Base-by-base conservation (phyloP, 2,797 vertebrate genomes). In the Paratrypauchen microcephalus region DNA sequence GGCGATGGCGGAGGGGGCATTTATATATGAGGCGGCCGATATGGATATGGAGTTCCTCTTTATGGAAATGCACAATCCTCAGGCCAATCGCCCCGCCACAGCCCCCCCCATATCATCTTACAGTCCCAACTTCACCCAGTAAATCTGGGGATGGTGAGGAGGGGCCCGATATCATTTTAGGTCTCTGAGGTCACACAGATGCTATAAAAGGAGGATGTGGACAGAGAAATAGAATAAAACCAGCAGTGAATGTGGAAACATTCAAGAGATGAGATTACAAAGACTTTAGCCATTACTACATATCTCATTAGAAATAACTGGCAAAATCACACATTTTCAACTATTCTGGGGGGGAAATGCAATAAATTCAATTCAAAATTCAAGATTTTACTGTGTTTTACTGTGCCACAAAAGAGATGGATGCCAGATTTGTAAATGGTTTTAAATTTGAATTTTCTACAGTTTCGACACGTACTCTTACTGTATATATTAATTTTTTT, bases 1-100 rank as follows among this genome's bases (percentile, higher is more conserved):
- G 64, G 70, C 70, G 80, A 69, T 69, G 72, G 26, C 69, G 18
- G 7, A 8, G 71, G 79, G 68, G 59, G 56, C 21, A 71, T 73
- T 15, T 91, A 87, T 94, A 92, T 91, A 88, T 0, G 69, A 77
- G 73, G 54, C 48, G 24, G 78, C 70, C 48, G 71, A 84, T 71
- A 76, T 82, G 81, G 79, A 76, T 73, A 79, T 77, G 82, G 82
- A 79, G 79, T 76, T 78, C 85, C 92, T 93, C 73, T 90, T 92
- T 94, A 94, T 90, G 92, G 92, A 91, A 91, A 84, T 86, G 77
- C 75, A 83, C 72, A 75, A 85, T 87, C 80, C 80, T 88, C 75
- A 88, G 89, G 82, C 92, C 92, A 92, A 93, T 91, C 74, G 81
- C 77, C 80, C 83, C 6, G 54, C 75, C 70, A 78, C 91, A 47